phyloP scores from a whole-genome alignment of 2,113 vertebrate genomes.

The Platichthys flesus region DNA sequence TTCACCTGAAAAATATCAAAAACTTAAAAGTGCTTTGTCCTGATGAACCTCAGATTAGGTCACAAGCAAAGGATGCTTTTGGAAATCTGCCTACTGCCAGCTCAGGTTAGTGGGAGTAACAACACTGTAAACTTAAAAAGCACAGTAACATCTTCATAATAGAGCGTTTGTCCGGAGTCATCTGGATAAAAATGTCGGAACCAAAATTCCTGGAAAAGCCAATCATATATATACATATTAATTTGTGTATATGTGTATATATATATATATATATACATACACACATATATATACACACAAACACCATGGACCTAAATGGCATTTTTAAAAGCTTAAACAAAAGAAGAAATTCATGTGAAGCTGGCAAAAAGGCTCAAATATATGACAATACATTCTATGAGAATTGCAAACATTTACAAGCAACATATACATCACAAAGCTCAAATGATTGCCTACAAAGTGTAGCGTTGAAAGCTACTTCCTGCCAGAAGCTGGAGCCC shows the following conservation, averaged over 20 bases:
- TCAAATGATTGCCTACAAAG: slow-evolving; percentile 83
- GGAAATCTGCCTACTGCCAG: slow-evolving; percentile 71
- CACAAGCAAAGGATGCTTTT: slow-evolving; percentile 59
- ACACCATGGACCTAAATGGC: slow-evolving; percentile 39
- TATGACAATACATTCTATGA: slow-evolving; percentile 86
- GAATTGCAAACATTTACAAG: slow-evolving; percentile 84
- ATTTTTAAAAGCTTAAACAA: slow-evolving; percentile 41
- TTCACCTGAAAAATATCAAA: slow-evolving; percentile 33
- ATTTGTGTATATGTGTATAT: neutral
- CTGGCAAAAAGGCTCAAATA: slow-evolving; percentile 72
- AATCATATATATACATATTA: slow-evolving; percentile 23
- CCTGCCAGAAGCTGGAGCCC: slow-evolving; percentile 48
- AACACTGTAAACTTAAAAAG: slow-evolving; percentile 73
- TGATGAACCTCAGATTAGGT: slow-evolving; percentile 75
- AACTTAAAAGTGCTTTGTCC: slow-evolving; percentile 82
- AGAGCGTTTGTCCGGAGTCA: slow-evolving; percentile 80
- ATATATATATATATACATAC: no score
- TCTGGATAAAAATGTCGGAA: slow-evolving; percentile 42
- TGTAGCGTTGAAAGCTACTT: slow-evolving; percentile 72
- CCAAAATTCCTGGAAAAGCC: slow-evolving; percentile 35
- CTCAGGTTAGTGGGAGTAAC: slow-evolving; percentile 59
- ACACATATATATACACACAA: slow-evolving; percentile 12
- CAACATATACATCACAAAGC: slow-evolving; percentile 80
- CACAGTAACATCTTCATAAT: slow-evolving; percentile 78
- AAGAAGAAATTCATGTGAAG: slow-evolving; percentile 64